Conservation (phyloP, 2,113 vertebrate species). For the Dasyprocta punctata region DNA sequence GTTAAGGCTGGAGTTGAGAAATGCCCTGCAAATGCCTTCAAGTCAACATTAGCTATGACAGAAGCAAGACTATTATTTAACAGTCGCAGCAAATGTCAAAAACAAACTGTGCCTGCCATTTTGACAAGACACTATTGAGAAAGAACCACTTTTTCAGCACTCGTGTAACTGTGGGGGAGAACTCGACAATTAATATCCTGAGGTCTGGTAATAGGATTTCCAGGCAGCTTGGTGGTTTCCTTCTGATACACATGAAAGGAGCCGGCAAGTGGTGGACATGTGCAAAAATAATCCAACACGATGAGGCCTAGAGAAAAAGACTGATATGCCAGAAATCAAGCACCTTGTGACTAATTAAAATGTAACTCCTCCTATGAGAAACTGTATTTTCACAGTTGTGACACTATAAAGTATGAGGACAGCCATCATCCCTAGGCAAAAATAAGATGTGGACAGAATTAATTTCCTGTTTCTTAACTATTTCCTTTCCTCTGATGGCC, state of each 20-base stretch:
- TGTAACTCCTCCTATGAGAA: conserved; percentile 52
- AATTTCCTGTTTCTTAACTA: neutral
- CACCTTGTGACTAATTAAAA: conserved; percentile 72
- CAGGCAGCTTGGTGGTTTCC: conserved; percentile 66
- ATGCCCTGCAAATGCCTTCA: conserved; percentile 85
- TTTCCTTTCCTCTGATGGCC: neutral
- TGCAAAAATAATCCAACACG: conserved; percentile 4
- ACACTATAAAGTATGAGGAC: conserved; percentile 50
- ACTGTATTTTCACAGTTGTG: neutral
- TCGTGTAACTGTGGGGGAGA: conserved; percentile 80
- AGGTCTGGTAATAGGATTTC: conserved; percentile 67
- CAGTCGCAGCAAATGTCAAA: conserved; percentile 87
- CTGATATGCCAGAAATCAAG: conserved; percentile 43
- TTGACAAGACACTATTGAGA: conserved; percentile 83
- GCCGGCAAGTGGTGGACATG: conserved; percentile 19
- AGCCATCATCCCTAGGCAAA: conserved; percentile 32
- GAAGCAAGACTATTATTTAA: conserved; percentile 89
- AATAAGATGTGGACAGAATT: conserved; percentile 54
- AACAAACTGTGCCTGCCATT: conserved; percentile 85
- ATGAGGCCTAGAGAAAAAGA: conserved; percentile 43
- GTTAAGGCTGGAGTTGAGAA: conserved; percentile 84
- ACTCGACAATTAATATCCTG: conserved; percentile 80
- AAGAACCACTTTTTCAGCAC: conserved; percentile 80
- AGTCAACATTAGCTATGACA: conserved; percentile 88
- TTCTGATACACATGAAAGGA: conserved; percentile 62